Conservation (phyloP, 2,113 vertebrate genomes). For the Archilochus colubris region DNA sequence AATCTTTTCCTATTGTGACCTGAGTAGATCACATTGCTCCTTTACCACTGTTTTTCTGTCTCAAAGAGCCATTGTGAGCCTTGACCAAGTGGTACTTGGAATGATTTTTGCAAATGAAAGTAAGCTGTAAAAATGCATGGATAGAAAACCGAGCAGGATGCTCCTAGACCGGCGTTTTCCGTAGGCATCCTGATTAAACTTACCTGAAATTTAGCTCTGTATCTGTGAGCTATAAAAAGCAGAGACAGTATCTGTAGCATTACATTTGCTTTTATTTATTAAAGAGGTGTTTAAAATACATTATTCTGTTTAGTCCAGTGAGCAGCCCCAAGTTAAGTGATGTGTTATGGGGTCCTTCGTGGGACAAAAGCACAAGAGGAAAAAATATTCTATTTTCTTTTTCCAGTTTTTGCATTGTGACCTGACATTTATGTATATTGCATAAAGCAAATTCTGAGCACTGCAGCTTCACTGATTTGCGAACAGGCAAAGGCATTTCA, state of each 20-base stretch:
- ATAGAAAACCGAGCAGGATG: not conserved
- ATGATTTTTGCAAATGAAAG: slow-evolving; percentile 5
- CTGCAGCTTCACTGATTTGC: not conserved
- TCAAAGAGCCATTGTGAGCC: not conserved
- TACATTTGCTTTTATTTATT: slow-evolving; percentile 4
- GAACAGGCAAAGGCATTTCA: not conserved
- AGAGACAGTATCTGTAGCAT: not conserved
- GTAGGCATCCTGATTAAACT: not conserved
- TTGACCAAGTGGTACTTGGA: not conserved
- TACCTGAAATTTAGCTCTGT: not conserved
- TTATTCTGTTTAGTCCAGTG: not conserved
- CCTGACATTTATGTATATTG: slow-evolving; percentile 49
- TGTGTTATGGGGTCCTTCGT: not conserved
- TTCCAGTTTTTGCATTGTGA: not conserved
- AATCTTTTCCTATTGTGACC: not conserved
- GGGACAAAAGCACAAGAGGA: not conserved
- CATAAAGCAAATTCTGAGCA: slow-evolving; percentile 20
- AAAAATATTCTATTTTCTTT: not conserved
- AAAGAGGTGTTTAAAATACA: not conserved
- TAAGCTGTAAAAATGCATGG: not conserved
- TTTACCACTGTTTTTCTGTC: not conserved
- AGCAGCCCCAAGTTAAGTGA: not conserved
- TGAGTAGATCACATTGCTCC: not conserved
- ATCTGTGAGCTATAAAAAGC: not conserved
- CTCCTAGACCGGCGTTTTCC: not conserved